Percentiles rank a stretch among this genome's conserved stretches.
These are phyloP conservation scores for Orthochromis malagaraziensis DNA, from an alignment of 2,113 vertebrate species.

Conservation along the genomic window DNA sequence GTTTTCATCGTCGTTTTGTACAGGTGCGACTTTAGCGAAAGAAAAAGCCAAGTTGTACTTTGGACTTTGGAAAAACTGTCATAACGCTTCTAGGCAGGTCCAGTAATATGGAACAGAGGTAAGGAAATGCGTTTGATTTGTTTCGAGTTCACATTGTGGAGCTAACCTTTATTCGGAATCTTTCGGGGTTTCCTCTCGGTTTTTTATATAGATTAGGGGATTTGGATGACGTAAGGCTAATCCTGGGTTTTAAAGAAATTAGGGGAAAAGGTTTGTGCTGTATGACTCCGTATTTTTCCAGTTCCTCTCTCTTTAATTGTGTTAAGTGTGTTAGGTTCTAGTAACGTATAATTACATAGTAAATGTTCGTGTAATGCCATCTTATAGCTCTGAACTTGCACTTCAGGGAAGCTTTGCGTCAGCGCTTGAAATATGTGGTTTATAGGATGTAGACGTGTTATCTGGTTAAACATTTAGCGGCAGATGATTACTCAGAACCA, in stretches of 20 bases:
- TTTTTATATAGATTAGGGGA: not conserved
- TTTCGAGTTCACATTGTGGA: not conserved
- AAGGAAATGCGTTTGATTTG: not conserved
- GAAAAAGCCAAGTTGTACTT: not conserved
- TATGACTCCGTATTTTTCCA: not conserved
- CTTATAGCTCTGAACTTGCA: not conserved
- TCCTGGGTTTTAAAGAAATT: not conserved
- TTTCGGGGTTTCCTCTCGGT: not conserved
- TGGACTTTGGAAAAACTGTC: not conserved
- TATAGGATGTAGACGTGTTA: not conserved
- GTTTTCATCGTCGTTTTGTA: fast-evolving
- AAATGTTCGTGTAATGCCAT: not conserved
- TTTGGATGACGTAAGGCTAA: not conserved
- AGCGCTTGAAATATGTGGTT: not conserved
- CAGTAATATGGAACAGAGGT: slow-evolving; percentile 30
- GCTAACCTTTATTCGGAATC: not conserved
- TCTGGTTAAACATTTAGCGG: not conserved
- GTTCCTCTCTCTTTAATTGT: not conserved
- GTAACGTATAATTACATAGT: not conserved
- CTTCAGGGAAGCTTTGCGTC: not conserved
- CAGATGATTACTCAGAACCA: not conserved
- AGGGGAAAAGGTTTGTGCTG: not conserved
- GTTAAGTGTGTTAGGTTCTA: not conserved
- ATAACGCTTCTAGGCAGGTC: not conserved
- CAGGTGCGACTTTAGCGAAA: not conserved